Evolutionary conservation across 2,888 invertebrate genomes (phyloP), one percentile per base, ranked within the genome.

Genomic region (Serripes groenlandicus): DNA sequence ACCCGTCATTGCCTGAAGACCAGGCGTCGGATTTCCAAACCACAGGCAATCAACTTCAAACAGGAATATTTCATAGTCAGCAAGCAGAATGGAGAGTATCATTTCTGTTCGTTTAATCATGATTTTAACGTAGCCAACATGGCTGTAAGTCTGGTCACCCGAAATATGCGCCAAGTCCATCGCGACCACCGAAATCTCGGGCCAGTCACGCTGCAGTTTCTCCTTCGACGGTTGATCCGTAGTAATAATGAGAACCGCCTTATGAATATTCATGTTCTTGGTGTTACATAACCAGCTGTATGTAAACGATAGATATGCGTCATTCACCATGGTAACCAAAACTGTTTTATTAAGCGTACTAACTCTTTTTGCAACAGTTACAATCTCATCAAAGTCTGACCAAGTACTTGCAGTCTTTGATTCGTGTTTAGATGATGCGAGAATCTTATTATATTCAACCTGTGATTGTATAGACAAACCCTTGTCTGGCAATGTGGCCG

Each of bases 1-100:
- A 1, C 81, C 78, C 11, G 64, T 64, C 9, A 68, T 60, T 30
- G 64, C 76, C 58, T 82, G 78, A 18, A 90, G 76, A 3, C 76
- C 76, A n/a, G 88, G 86, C 9, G 90, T 49, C 15, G 91, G 91
- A 71, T 92, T 89, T n/a, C 68, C 62, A n/a, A 91, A 60, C 90
- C 90, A 92, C 2, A 91, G 58, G 68, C 90, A 90, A 77, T 92
- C 92, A 1, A 91, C 90, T 75, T 92, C 92, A 83, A 92, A 92
- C 9, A 90, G 70, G 58, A 90, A 89, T 2, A 90, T 69, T 58
- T 86, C 87, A 30, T 90, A 64, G 23, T 86, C 71, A 18, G 86
- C 73, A 66, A 81, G 70, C 1, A 91, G 64, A 58, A 91, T 78
- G 0, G 78, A 52, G 28, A 85, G 60, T 15, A 90, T 54, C 60